A percentile compares a stretch with the other conserved stretches of the same genome.
These are phyloP conservation scores for Lemur catta DNA, from an alignment of 2,797 vertebrate genomes.

Conservation along the genomic window DNA sequence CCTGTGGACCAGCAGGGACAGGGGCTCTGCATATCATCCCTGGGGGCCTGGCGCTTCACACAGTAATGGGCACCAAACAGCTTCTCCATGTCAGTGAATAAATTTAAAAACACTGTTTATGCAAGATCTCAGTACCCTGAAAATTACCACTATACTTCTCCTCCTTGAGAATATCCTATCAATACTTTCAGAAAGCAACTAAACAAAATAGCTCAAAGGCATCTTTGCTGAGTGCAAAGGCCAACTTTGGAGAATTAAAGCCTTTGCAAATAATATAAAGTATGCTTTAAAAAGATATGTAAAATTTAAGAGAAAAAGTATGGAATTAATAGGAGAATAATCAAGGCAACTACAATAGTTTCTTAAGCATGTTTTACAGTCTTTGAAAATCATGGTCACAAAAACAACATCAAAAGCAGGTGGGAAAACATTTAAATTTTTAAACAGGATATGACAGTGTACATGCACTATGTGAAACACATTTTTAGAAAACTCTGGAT, in stretches of 20 bases:
- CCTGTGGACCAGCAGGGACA: no score
- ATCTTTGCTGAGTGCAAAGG: neutral
- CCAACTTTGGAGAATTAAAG: neutral
- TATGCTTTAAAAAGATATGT: neutral
- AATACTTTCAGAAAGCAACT: neutral
- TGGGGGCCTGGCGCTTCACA: neutral
- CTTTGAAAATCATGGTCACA: neutral
- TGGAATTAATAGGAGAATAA: neutral
- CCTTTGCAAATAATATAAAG: neutral
- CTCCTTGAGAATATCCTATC: neutral
- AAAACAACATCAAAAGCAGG: neutral
- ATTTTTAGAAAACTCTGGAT: constrained; percentile 2
- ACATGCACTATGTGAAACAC: neutral
- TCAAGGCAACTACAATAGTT: neutral
- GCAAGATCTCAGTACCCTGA: neutral
- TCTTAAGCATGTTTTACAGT: neutral
- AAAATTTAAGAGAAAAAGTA: neutral
- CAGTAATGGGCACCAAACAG: neutral
- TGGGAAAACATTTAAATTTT: neutral
- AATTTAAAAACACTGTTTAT: neutral
- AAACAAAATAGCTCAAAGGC: neutral
- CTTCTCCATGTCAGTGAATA: neutral
- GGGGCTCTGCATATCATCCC: neutral
- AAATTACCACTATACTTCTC: neutral
- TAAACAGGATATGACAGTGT: neutral